Evolutionary conservation across 2,888 invertebrate species (phyloP).

Genomic region (Cryptosula pallasiana): DNA sequence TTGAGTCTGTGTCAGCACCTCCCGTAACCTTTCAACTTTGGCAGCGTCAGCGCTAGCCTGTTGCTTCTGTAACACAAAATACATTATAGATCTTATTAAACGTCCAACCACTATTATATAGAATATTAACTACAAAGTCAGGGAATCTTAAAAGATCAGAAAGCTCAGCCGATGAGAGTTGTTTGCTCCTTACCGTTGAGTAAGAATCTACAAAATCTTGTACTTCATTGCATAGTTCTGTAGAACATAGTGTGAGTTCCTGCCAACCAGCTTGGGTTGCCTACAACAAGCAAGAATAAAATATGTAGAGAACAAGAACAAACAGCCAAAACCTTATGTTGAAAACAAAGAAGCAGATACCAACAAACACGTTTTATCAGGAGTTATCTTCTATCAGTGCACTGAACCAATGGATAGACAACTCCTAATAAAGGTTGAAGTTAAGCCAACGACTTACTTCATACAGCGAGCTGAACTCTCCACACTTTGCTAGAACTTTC

Average conservation of each 20-base stretch:
- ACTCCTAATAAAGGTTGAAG: not conserved
- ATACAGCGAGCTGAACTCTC: slow-evolving; percentile 1
- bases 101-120: too few species aligned
- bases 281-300: not conserved
- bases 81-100: not conserved
- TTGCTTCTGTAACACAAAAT: not conserved
- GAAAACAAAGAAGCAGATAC: too few species aligned
- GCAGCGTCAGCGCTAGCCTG: not conserved
- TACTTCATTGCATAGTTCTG: slow-evolving; percentile 8
- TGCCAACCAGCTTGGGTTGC: slow-evolving; percentile 19
- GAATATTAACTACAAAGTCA: too few species aligned
- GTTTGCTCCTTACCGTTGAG: slow-evolving; percentile 5
- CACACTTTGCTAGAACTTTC: not conserved
- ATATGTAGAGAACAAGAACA: not conserved
- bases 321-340: too few species aligned
- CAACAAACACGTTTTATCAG: too few species aligned
- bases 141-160: too few species aligned
- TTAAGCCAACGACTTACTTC: not conserved
- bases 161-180: too few species aligned
- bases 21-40: not conserved
- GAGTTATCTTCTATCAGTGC: too few species aligned
- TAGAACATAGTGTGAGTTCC: slow-evolving; percentile 18
- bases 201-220: not conserved
- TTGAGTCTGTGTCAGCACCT: not conserved
- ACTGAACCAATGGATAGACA: too few species aligned